Evolutionary conservation across 2,113 vertebrate species (phyloP), one percentile per base, ranked within the genome.

Genomic region (Calyptomena viridis): DNA sequence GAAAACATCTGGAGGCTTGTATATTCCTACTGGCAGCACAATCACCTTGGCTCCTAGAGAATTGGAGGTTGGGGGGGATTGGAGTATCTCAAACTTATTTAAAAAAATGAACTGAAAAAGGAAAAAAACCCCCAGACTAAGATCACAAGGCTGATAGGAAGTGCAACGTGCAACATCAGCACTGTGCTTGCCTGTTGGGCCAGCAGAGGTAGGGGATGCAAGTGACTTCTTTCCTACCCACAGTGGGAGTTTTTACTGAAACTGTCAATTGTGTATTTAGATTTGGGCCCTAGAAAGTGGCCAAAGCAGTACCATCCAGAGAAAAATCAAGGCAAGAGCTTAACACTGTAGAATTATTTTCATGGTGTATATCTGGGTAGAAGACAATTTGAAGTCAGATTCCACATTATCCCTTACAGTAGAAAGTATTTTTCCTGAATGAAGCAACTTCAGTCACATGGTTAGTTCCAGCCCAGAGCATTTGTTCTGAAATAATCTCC

Each of bases 401-500:
- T 84, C 89, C 66, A 50, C 35, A 82, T 72, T 9, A 72, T 8
- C 8, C 9, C 9, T 63, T 74, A 58, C 20, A 90, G 53, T 15
- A 58, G 49, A 76, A 93, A 69, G 40, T 52, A 44, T 69, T 93
- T 94, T 76, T 60, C 39, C 39, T 74, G 40, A 91, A 80, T 69
- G 55, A 71, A 72, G 4, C 19, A 82, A 62, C 23, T 33, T 71
- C 49, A 82, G 25, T 40, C 71, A 73, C 4, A 8, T 69, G 40
- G 21, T 46, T 69, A 24, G 9, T 66, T 92, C 50, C 59, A 90
- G 37, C 8, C 39, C 46, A 85, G 58, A 40, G 37, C 0, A 0
- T 52, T 87, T 93, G 46, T 72, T 79, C 82, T 91, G 74, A 84
- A 84, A 93, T 89, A 87, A 63, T 69, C 49, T 85, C 15, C 50